Conservation (phyloP, 2,113 vertebrate genomes). For the Eulemur macaco region DNA sequence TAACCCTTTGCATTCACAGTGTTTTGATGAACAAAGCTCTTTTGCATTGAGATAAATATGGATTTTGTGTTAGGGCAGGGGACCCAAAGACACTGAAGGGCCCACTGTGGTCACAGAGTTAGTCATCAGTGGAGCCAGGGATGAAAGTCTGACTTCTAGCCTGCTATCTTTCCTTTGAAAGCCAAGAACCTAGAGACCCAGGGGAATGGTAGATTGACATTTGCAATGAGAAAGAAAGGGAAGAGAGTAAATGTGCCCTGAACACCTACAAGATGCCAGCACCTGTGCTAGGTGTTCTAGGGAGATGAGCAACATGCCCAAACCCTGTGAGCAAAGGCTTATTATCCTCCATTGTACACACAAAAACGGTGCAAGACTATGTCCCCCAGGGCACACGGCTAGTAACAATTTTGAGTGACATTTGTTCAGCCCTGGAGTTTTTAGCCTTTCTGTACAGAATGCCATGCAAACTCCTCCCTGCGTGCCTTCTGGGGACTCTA, state of each 20-base stretch:
- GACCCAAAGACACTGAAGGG: neutral
- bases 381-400: neutral
- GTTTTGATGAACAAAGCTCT: neutral
- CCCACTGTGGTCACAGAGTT: neutral
- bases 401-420: neutral
- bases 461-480: too few relatives aligned
- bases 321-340: neutral
- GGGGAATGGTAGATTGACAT: fast-evolving
- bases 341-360: too few relatives aligned
- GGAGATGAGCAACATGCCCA: neutral
- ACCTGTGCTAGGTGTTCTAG: fast-evolving
- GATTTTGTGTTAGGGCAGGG: neutral
- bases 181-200: neutral
- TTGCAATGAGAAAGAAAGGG: neutral
- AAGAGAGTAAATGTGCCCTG: fast-evolving
- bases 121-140: neutral
- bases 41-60: neutral
- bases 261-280: neutral
- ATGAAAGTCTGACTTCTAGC: neutral
- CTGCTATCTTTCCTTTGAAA: neutral
- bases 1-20: neutral
- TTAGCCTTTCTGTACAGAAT: neutral
- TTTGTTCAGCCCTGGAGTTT: neutral
- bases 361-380: neutral
- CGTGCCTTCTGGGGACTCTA: neutral